Evolutionary conservation across 30 jellyfish, hydroid and myxozoan genomes (phyloP).

Genomic region (Aurelia sp.): DNA sequence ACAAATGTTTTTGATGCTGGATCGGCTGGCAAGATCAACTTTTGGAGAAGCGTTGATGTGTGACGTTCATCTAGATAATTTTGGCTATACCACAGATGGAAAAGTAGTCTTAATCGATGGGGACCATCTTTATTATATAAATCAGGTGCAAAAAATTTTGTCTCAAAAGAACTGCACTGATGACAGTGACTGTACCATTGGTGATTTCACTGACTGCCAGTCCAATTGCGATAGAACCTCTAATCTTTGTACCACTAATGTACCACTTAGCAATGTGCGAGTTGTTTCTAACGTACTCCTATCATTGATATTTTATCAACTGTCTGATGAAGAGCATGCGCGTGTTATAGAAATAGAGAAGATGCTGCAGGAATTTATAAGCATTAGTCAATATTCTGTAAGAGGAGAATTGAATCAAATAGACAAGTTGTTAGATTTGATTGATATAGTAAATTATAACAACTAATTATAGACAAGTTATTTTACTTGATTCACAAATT

Average conservation of each 20-base stretch:
- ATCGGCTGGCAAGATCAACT: not conserved
- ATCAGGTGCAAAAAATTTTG: not conserved
- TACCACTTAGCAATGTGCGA: constrained; percentile 7
- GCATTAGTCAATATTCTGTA: not conserved
- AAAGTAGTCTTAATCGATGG: constrained; percentile 32
- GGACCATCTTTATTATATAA: constrained; percentile 22
- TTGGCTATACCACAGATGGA: constrained; percentile 10
- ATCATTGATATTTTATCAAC: not conserved
- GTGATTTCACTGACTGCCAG: constrained; percentile 37
- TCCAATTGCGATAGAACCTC: not conserved
- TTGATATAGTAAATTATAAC: no score
- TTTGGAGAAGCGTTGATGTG: constrained; percentile 13
- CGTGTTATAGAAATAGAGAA: not conserved
- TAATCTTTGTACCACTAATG: constrained; percentile 2
- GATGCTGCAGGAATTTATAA: not conserved
- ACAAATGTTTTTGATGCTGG: constrained; percentile 27
- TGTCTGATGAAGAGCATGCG: constrained; percentile 18
- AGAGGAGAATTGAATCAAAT: not conserved
- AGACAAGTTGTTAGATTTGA: no score
- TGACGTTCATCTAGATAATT: constrained; percentile 45
- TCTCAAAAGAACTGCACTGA: constrained; percentile 10
- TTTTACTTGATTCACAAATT: no score
- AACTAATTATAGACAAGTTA: no score
- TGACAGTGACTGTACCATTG: constrained; percentile 30
- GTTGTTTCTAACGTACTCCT: constrained; percentile 1